Evolutionary conservation across 2,113 vertebrate species (phyloP).

Genomic region (Gadus chalcogrammus): DNA sequence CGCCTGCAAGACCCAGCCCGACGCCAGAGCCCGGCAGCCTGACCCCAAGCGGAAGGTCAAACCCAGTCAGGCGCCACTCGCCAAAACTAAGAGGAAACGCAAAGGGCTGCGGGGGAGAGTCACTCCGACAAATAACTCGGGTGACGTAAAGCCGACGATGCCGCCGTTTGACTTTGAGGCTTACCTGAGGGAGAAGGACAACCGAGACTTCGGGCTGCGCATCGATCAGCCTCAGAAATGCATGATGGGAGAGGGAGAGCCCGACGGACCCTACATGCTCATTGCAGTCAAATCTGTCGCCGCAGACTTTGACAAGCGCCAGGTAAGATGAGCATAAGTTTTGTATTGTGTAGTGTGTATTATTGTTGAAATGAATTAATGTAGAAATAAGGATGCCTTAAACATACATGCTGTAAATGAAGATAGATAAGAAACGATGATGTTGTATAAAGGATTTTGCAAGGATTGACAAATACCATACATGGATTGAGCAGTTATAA

Average conservation of each 20-base stretch:
- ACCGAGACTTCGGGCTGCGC: conserved; percentile 83
- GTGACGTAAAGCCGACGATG: conserved; percentile 13
- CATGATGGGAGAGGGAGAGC: conserved; percentile 31
- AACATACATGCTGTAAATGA: too few relatives aligned
- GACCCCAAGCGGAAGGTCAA: conserved; percentile 49
- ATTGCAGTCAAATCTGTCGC: conserved; percentile 88
- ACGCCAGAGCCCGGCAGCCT: conserved; percentile 23
- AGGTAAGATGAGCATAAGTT: conserved; percentile 52
- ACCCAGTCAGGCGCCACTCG: conserved; percentile 25
- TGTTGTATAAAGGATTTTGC: too few relatives aligned
- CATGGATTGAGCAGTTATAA: too few relatives aligned
- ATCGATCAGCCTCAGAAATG: conserved; percentile 92
- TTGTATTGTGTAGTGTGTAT: too few relatives aligned
- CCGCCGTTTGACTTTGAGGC: conserved; percentile 83
- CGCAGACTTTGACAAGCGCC: conserved; percentile 89
- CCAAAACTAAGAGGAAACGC: conserved; percentile 35
- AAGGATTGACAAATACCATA: too few relatives aligned
- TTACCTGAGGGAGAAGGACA: conserved; percentile 88
- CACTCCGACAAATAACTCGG: conserved; percentile 29
- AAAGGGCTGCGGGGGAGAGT: conserved; percentile 32
- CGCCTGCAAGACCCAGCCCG: conserved; percentile 38
- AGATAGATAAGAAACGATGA: too few relatives aligned
- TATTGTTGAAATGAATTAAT: too few relatives aligned
- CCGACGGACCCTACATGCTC: conserved; percentile 79
- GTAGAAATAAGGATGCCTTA: too few relatives aligned